Percentiles rank a stretch among this genome's conserved stretches.
phyloP scores from a whole-genome alignment of 2,113 vertebrate genomes.

The Eira barbara region DNA sequence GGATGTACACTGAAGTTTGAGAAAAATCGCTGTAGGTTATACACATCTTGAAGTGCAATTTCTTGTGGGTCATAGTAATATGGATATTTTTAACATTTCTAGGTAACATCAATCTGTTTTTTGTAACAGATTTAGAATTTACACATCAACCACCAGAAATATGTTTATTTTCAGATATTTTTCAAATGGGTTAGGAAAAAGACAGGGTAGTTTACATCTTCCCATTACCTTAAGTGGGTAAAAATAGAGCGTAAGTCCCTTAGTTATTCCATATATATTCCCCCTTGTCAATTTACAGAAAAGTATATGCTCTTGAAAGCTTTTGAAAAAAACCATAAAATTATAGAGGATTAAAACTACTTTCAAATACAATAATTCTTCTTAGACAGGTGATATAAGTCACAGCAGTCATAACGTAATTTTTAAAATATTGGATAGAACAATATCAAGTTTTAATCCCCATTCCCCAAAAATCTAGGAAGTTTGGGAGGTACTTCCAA shows the following conservation, averaged over 20 bases:
- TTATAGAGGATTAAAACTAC: neutral
- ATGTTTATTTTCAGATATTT: neutral
- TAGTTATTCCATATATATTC: neutral
- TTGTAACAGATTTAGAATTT: neutral
- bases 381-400: neutral
- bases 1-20: neutral
- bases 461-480: neutral
- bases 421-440: constrained; percentile 6
- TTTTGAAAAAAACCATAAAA: neutral
- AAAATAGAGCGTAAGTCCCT: neutral
- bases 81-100: neutral
- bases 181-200: neutral
- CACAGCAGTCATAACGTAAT: neutral
- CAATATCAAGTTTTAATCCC: neutral
- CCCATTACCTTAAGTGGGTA: neutral
- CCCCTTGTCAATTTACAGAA: neutral
- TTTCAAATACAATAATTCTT: neutral
- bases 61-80: neutral
- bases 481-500: neutral
- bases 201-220: neutral
- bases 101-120: neutral
- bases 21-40: neutral
- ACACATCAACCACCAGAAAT: neutral
- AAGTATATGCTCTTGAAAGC: neutral
- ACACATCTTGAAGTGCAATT: neutral